Evolutionary conservation across 2,888 invertebrate genomes (phyloP).

Genomic region (Oscheius onirici): DNA sequence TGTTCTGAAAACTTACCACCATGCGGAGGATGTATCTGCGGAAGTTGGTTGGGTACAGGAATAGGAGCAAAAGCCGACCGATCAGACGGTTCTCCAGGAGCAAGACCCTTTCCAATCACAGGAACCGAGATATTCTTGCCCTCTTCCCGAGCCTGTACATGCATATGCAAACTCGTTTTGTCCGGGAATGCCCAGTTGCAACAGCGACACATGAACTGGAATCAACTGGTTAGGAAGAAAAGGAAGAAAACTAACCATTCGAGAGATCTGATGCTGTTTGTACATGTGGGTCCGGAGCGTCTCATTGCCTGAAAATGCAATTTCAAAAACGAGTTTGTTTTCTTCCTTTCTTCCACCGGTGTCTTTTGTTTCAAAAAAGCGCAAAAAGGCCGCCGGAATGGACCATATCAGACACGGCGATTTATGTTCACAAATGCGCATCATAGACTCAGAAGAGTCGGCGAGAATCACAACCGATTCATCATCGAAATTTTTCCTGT

Average conservation of each 20-base stretch:
- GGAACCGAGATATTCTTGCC: constrained; percentile 28
- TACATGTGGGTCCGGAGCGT: constrained; percentile 71
- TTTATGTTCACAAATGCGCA: constrained; percentile 7
- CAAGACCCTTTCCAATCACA: constrained; percentile 32
- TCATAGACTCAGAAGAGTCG: neutral
- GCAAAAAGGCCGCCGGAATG: constrained; percentile 11
- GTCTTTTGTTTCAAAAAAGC: constrained; percentile 14
- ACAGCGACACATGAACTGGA: constrained; percentile 70
- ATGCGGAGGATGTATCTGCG: constrained; percentile 1
- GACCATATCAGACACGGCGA: constrained; percentile 16
- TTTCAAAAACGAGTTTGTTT: constrained; percentile 7
- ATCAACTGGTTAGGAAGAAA: neutral
- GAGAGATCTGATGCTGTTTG: constrained; percentile 69
- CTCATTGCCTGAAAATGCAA: constrained; percentile 65
- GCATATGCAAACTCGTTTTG: constrained; percentile 65
- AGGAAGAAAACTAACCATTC: constrained; percentile 49
- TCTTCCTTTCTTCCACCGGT: constrained; percentile 27
- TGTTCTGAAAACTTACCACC: neutral
- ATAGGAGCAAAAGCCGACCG: constrained; percentile 25
- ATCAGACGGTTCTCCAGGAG: constrained; percentile 8
- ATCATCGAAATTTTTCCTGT: constrained; percentile 10
- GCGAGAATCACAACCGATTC: constrained; percentile 11
- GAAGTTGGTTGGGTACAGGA: neutral
- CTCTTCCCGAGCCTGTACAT: constrained; percentile 45
- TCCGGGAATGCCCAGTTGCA: constrained; percentile 71